Conservation (phyloP, 2,797 vertebrate genomes). For the Cyclopterus lumpus region DNA sequence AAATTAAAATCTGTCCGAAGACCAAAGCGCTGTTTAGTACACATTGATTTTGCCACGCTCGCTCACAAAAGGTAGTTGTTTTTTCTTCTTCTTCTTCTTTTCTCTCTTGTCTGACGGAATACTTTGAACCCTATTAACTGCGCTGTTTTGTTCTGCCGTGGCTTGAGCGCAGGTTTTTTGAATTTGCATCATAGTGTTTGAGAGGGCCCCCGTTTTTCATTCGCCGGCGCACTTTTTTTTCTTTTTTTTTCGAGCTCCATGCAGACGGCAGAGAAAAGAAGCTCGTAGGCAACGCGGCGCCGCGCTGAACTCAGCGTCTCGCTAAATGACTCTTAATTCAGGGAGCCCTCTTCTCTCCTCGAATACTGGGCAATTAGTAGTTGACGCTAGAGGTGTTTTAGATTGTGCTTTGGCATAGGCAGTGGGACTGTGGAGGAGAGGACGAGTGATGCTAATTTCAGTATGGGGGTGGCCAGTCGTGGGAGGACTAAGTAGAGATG, state of each 20-base stretch:
- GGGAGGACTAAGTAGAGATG: conserved; percentile 68
- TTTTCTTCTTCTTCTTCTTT: conserved; percentile 5
- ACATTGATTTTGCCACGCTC: conserved; percentile 65
- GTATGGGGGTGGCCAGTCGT: conserved; percentile 68
- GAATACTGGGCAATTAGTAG: conserved; percentile 75
- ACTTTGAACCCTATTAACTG: conserved; percentile 62
- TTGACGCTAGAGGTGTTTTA: conserved; percentile 71
- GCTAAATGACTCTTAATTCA: conserved; percentile 81
- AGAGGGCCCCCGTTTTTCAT: conserved; percentile 35
- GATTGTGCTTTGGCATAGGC: conserved; percentile 64
- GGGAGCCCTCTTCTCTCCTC: conserved; percentile 66
- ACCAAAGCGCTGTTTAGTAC: conserved; percentile 74
- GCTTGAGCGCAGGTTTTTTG: conserved; percentile 59
- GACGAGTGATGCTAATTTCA: conserved; percentile 72
- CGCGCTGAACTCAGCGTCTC: conserved; percentile 65
- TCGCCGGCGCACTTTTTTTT: conserved; percentile 14
- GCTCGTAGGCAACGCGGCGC: conserved; percentile 65
- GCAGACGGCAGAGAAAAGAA: conserved; percentile 56
- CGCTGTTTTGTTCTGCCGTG: conserved; percentile 51
- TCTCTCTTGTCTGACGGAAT: conserved; percentile 52
- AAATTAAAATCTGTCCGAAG: conserved; percentile 72
- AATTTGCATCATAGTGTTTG: conserved; percentile 67
- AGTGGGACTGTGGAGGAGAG: conserved; percentile 59
- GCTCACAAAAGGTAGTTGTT: conserved; percentile 55
- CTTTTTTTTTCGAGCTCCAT: conserved; percentile 28